A percentile compares a stretch with the other conserved stretches of the same genome.
These are phyloP conservation scores for Drosophila basisetae DNA, from an alignment of 2,888 invertebrate species.

Conservation along the genomic window DNA sequence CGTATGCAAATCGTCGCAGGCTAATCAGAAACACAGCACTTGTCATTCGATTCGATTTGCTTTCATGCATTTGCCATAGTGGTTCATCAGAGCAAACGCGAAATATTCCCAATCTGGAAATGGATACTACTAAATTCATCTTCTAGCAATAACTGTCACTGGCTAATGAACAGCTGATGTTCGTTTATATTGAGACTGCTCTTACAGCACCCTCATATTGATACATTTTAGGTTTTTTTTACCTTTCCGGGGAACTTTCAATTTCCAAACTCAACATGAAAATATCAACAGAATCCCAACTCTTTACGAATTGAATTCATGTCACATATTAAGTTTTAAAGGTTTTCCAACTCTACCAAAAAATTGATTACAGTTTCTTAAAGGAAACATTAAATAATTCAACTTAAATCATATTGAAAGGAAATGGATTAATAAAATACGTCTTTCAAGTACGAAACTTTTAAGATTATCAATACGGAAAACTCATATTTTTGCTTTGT, in stretches of 20 bases:
- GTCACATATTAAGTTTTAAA: not conserved
- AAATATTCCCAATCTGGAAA: not conserved
- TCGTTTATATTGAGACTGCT: not conserved
- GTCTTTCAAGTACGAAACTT: not conserved
- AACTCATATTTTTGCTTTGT: not conserved
- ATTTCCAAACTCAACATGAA: not conserved
- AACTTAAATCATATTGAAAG: not conserved
- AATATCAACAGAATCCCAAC: not conserved
- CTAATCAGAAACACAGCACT: constrained; percentile 52
- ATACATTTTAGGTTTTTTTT: no score
- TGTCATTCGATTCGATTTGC: constrained; percentile 67
- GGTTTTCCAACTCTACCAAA: not conserved
- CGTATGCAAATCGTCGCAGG: constrained; percentile 58
- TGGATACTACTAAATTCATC: constrained; percentile 19
- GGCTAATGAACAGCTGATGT: constrained; percentile 14
- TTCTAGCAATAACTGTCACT: constrained; percentile 33
- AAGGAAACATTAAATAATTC: not conserved
- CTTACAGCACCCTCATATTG: constrained; percentile 10
- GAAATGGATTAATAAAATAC: not conserved
- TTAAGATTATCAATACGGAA: not conserved
- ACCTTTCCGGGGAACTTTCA: not conserved
- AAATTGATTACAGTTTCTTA: not conserved
- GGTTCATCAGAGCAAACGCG: constrained; percentile 43
- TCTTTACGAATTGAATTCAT: not conserved
- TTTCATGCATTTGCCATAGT: constrained; percentile 40